phyloP scores from a whole-genome alignment of 2,888 invertebrate species.

The Drosophila setosimentum region DNA sequence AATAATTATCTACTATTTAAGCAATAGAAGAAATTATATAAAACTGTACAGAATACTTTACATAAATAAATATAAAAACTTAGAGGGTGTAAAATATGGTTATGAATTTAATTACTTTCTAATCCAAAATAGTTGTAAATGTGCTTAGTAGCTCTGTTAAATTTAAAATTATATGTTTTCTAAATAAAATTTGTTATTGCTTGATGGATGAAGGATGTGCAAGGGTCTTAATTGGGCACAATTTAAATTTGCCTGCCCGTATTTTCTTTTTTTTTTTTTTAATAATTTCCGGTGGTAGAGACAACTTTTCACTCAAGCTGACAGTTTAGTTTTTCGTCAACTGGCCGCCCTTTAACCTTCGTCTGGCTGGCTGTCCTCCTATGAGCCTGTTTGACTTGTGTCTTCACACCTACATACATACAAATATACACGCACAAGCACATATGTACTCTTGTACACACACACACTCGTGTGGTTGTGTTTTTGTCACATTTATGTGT shows the following conservation, averaged over 20 bases:
- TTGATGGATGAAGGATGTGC: not conserved
- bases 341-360: slow-evolving; percentile 25
- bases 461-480: slow-evolving; percentile 28
- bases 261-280: not conserved
- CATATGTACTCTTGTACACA: not conserved
- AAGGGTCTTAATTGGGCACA: slow-evolving; percentile 1
- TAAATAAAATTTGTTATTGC: not conserved
- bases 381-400: not conserved
- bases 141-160: not conserved
- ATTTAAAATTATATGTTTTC: not conserved
- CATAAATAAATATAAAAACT: not conserved
- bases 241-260: not conserved
- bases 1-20: not conserved
- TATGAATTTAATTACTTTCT: not conserved
- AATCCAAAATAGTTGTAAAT: not conserved
- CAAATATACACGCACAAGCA: not conserved
- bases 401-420: slow-evolving; percentile 30
- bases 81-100: not conserved
- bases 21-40: not conserved
- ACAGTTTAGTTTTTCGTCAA: slow-evolving; percentile 41
- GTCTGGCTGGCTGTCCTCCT: slow-evolving; percentile 3
- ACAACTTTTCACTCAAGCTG: slow-evolving; percentile 37
- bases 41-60: not conserved
- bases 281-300: slow-evolving; percentile 16
- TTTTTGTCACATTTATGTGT: slow-evolving; percentile 70